Percentiles rank a stretch among this genome's conserved stretches.
phyloP scores from a whole-genome alignment of 1,140 invertebrate species.

The Micrasema longulum region DNA sequence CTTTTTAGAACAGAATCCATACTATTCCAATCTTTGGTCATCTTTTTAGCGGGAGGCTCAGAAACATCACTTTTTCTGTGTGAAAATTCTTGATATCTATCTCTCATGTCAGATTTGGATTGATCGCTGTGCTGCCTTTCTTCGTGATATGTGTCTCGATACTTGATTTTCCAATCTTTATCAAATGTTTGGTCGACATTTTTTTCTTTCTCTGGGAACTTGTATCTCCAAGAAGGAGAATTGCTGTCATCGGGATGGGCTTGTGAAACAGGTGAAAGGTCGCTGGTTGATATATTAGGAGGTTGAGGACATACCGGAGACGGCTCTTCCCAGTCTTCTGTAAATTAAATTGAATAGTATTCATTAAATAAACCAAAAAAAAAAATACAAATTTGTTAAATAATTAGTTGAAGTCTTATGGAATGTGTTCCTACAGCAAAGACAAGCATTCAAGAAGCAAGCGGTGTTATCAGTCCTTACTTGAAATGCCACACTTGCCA shows the following conservation, averaged over 20 bases:
- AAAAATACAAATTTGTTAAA: no score
- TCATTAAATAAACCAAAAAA: no score
- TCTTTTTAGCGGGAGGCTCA: no score
- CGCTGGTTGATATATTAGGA: constrained; percentile 7
- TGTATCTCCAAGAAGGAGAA: no score
- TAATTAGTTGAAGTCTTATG: no score
- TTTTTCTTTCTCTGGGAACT: neutral
- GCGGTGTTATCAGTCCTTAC: no score
- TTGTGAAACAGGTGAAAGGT: neutral
- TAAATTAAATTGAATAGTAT: no score
- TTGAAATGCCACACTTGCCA: no score
- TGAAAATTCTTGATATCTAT: constrained; percentile 6
- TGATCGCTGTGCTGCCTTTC: neutral
- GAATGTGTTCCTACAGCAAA: no score
- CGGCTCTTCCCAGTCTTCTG: neutral
- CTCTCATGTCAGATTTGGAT: constrained; percentile 9
- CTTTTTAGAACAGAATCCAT: neutral
- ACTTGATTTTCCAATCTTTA: constrained; percentile 21
- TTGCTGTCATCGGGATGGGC: neutral
- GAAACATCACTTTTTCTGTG: neutral
- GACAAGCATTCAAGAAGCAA: no score
- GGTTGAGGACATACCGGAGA: constrained; percentile 1
- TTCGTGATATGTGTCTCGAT: constrained; percentile 1
- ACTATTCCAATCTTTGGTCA: no score
- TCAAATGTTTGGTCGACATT: no score